Conservation (phyloP, 2,797 vertebrate species). For the Chelonia mydas region DNA sequence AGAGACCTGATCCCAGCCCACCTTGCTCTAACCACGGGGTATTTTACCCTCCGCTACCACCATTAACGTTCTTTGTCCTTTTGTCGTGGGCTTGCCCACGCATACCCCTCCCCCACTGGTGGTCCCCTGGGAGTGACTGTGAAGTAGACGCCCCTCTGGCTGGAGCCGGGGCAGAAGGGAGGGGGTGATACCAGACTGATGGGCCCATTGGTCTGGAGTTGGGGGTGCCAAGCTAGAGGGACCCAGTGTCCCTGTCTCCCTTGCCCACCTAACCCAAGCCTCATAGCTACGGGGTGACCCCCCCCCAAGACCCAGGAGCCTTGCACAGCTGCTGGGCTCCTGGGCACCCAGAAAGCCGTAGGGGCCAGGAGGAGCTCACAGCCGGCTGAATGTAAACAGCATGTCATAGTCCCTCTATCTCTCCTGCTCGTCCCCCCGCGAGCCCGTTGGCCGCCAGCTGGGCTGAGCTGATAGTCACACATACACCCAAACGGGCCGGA, state of each 20-base stretch:
- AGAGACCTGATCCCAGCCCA: background rate
- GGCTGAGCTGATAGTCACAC: background rate
- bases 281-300: background rate
- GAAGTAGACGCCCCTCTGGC: background rate
- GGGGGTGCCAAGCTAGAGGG: background rate
- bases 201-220: background rate
- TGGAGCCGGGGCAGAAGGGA: background rate
- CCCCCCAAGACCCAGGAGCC: background rate
- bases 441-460: background rate
- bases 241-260: background rate
- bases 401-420: background rate
- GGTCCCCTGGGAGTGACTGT: background rate
- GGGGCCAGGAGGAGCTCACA: background rate
- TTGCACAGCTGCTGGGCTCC: background rate
- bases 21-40: too few relatives aligned
- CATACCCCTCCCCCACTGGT: too few relatives aligned
- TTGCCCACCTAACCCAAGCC: background rate
- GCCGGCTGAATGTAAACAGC: background rate
- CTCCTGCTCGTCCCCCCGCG: background rate
- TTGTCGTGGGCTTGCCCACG: background rate
- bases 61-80: background rate
- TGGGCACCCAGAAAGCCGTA: background rate
- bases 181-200: background rate
- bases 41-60: too few relatives aligned
- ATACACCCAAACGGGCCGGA: background rate